phyloP scores from a whole-genome alignment of 2,113 vertebrate species.

The Synchiropus splendidus region DNA sequence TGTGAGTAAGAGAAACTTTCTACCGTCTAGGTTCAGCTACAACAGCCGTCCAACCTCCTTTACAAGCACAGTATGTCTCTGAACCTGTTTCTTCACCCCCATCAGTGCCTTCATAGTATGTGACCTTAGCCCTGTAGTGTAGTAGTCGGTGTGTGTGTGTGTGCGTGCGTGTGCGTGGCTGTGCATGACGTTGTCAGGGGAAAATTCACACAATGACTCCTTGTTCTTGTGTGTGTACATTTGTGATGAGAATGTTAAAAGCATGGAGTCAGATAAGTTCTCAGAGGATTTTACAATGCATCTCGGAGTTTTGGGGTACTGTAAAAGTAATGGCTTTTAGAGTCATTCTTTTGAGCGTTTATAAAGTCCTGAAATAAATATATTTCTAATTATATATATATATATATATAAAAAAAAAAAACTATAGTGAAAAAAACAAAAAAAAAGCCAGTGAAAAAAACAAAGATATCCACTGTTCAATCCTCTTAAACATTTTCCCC shows the following conservation, averaged over 20 bases:
- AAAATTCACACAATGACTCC: background rate
- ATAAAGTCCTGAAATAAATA: too few relatives aligned
- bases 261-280: background rate
- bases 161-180: slow-evolving; percentile 24
- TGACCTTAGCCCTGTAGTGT: too few relatives aligned
- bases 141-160: slow-evolving; percentile 15
- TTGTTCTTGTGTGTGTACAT: slow-evolving; percentile 1
- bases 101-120: slow-evolving; percentile 28
- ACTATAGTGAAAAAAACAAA: too few relatives aligned
- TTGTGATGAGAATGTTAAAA: slow-evolving; percentile 14
- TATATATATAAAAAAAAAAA: too few relatives aligned
- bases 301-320: too few relatives aligned
- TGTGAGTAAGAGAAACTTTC: slow-evolving; percentile 32
- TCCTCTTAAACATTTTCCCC: too few relatives aligned
- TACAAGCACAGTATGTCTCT: slow-evolving; percentile 59
- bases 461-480: too few relatives aligned
- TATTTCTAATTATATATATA: too few relatives aligned
- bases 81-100: slow-evolving; percentile 45
- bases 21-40: slow-evolving; percentile 56
- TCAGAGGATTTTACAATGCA: too few relatives aligned
- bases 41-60: slow-evolving; percentile 55
- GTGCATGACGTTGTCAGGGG: slow-evolving; percentile 1
- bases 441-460: too few relatives aligned
- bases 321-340: too few relatives aligned
- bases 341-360: too few relatives aligned